A percentile compares a stretch with the other conserved stretches of the same genome.
Conservation (phyloP, 2,113 vertebrate genomes). For the Cygnus atratus region DNA sequence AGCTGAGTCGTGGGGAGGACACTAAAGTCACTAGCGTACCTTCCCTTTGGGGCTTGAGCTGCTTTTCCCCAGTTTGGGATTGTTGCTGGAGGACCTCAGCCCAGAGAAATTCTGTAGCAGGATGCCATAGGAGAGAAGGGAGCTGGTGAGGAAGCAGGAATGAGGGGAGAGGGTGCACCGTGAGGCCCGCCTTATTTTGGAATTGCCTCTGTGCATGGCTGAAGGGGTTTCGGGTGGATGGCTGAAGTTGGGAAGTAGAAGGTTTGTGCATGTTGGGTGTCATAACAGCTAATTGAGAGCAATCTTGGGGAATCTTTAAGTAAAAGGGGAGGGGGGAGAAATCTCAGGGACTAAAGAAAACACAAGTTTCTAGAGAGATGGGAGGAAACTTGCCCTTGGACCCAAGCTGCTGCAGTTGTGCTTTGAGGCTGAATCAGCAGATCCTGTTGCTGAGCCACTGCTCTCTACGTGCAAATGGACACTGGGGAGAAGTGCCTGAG, state of each 20-base stretch:
- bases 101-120: slow-evolving; percentile 62
- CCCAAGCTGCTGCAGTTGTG: background rate
- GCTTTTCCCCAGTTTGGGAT: background rate
- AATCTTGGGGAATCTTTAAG: background rate
- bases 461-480: background rate
- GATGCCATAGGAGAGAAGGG: slow-evolving; percentile 33
- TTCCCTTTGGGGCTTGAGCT: background rate
- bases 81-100: slow-evolving; percentile 40
- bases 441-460: background rate
- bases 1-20: background rate
- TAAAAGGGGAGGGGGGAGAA: background rate
- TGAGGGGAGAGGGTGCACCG: background rate
- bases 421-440: background rate
- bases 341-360: slow-evolving; percentile 28
- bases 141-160: background rate
- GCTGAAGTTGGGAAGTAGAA: background rate
- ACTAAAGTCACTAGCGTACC: background rate
- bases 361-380: slow-evolving; percentile 6
- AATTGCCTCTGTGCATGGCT: background rate
- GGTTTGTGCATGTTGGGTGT: slow-evolving; percentile 22
- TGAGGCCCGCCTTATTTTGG: background rate
- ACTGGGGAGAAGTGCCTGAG: background rate
- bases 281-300: background rate
- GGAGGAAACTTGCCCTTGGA: slow-evolving; percentile 17
- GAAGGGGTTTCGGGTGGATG: background rate